Evolutionary conservation across 2,888 invertebrate genomes (phyloP).

Genomic region (Diplazon laetatorius): DNA sequence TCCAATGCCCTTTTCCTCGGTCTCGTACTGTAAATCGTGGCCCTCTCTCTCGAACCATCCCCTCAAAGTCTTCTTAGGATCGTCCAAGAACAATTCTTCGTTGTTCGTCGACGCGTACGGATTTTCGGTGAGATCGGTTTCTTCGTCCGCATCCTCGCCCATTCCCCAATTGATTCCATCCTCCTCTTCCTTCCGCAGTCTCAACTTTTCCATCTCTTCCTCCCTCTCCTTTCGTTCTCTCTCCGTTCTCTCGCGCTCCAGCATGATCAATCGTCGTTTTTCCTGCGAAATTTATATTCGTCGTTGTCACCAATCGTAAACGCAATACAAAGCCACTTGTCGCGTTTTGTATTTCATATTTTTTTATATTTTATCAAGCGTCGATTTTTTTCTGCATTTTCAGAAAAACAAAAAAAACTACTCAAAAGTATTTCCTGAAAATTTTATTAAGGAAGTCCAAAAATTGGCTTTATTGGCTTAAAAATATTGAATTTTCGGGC

Average conservation of each 20-base stretch:
- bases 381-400: too few species aligned
- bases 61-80: slow-evolving; percentile 96
- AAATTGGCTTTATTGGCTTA: too few species aligned
- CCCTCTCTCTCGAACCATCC: slow-evolving; percentile 98
- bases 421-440: too few species aligned
- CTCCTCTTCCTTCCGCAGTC: slow-evolving; percentile 84
- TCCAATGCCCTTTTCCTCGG: slow-evolving; percentile 92
- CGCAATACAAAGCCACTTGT: too few species aligned
- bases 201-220: slow-evolving; percentile 83
- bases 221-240: slow-evolving; percentile 83
- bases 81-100: slow-evolving; percentile 95
- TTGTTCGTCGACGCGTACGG: slow-evolving; percentile 92
- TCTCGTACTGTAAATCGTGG: slow-evolving; percentile 92
- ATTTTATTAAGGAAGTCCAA: too few species aligned
- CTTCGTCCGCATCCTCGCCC: slow-evolving; percentile 96
- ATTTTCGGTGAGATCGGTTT: slow-evolving; percentile 91
- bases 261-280: slow-evolving; percentile 74
- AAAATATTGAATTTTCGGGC: too few species aligned
- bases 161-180: slow-evolving; percentile 97
- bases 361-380: too few species aligned
- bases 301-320: too few species aligned
- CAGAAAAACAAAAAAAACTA: too few species aligned
- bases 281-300: slow-evolving; percentile 66
- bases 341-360: too few species aligned
- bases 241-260: slow-evolving; percentile 80